A percentile compares a stretch with the other conserved stretches of the same genome.
Evolutionary conservation across 1,140 invertebrate genomes (phyloP).

Genomic region (Planococcus citri): DNA sequence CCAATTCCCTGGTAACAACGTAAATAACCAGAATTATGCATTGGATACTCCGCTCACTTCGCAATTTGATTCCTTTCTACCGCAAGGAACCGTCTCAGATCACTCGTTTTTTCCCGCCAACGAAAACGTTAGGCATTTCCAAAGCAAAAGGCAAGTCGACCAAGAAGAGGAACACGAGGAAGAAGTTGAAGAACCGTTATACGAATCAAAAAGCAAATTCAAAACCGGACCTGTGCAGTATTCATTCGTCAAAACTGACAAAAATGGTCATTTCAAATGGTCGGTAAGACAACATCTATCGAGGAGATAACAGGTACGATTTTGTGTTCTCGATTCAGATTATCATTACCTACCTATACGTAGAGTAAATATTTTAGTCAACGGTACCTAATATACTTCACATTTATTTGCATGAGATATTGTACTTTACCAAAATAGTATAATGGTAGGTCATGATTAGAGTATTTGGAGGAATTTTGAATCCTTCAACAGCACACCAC

Average conservation of each 20-base stretch:
- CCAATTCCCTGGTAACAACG: background rate
- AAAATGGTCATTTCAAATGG: constrained; percentile 74
- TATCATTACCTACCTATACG: no score
- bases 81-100: constrained; percentile 25
- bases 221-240: constrained; percentile 51
- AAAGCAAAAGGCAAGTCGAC: background rate
- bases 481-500: no score
- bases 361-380: no score
- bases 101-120: constrained; percentile 21
- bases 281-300: constrained; percentile 52
- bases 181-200: constrained; percentile 19
- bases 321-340: no score
- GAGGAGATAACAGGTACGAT: constrained; percentile 6
- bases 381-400: no score
- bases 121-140: background rate
- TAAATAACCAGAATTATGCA: constrained; percentile 12
- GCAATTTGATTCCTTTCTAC: constrained; percentile 24
- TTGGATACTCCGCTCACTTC: constrained; percentile 24
- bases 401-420: no score
- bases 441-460: no score
- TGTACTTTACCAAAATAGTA: no score
- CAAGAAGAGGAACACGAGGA: constrained; percentile 23
- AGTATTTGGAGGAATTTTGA: no score
- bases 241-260: constrained; percentile 71
- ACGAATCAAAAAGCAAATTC: constrained; percentile 12